Base-by-base conservation (phyloP, 2,797 vertebrate species). In the Melanogrammus aeglefinus region DNA sequence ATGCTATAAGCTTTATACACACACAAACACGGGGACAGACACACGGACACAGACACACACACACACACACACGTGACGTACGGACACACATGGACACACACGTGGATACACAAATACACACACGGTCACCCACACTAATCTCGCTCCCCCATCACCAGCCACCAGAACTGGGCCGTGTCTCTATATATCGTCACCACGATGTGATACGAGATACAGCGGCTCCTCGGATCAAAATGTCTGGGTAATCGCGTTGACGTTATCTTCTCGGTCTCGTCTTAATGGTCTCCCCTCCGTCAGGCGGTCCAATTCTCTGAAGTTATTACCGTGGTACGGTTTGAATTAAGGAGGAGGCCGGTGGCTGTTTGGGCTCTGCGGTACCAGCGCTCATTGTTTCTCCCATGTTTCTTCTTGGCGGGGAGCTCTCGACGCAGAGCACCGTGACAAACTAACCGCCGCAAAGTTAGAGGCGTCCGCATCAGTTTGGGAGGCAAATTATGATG, bases 41-140 rank as follows among this genome's bases (percentile, higher is more conserved):
- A 70, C 7, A 70, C 69, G 29, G 24, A 71, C 69, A 71, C 69
- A 31, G 24, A 71, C 27, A 71, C 69, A 71, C 69, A 70, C 66
- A 70, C 66, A 70, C 66, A 31, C 7, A 71, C 27, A 71, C 69
- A 71, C 69, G 31, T 31, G 31, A 71, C 31, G 31, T 33, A 33
- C 31, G 31, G 31, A 33, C 31, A 33, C 31, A 70, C 66, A 70
- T 27, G 29, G 24, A 70, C 66, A 70, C 24, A 70, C 69, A 71
- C 27, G 29, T 27, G 29, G 24, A 71, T 27, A 31, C 69, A 69
- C 66, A 69, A n/a, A 69, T 7, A 69, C 66, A 69, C 66, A 69
- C 66, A 69, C n/a, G 24, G n/a, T 27, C 66, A 69, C 66, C 2
- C n/a, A 51, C 47, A 18, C 47, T 57, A 57, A 57, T 57, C 63